These are phyloP conservation scores for Clarias magur DNA, from an alignment of 2,113 vertebrate species.

Conservation along the genomic window DNA sequence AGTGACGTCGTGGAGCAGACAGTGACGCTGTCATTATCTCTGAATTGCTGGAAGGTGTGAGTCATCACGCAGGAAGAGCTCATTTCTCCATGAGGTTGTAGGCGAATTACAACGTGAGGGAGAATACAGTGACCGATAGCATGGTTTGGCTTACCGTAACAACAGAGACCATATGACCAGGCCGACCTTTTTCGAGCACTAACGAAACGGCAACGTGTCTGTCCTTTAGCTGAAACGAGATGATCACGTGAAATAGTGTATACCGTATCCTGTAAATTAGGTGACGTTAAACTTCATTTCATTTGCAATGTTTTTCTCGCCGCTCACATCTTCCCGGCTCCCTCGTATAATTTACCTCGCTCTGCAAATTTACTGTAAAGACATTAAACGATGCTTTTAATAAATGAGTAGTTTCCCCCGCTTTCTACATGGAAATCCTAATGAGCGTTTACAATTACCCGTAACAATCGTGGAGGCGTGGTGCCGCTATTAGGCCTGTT, in stretches of 20 bases:
- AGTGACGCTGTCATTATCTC: constrained; percentile 51
- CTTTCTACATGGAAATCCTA: constrained; percentile 49
- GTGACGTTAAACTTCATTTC: neutral
- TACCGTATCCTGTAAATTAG: neutral
- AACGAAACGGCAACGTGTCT: neutral
- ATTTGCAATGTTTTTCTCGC: neutral
- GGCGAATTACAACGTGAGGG: constrained; percentile 3
- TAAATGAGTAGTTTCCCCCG: constrained; percentile 42
- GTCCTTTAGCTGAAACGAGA: neutral
- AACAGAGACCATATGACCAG: neutral
- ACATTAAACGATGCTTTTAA: constrained; percentile 45
- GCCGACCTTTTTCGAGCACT: neutral
- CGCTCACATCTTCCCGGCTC: neutral
- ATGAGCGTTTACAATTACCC: constrained; percentile 54
- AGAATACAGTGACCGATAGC: neutral
- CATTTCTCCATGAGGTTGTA: constrained; percentile 5
- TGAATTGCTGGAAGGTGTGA: constrained; percentile 54
- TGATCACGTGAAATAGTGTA: neutral
- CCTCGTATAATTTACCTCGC: neutral
- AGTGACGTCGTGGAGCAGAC: constrained; percentile 41
- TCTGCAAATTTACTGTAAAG: constrained; percentile 26
- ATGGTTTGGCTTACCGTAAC: neutral
- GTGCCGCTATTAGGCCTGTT: constrained; percentile 54
- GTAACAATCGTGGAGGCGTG: constrained; percentile 54
- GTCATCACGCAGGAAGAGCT: constrained; percentile 42